These are phyloP conservation scores for Galendromus occidentalis DNA, from an alignment of 1,140 invertebrate species.

Conservation along the genomic window DNA sequence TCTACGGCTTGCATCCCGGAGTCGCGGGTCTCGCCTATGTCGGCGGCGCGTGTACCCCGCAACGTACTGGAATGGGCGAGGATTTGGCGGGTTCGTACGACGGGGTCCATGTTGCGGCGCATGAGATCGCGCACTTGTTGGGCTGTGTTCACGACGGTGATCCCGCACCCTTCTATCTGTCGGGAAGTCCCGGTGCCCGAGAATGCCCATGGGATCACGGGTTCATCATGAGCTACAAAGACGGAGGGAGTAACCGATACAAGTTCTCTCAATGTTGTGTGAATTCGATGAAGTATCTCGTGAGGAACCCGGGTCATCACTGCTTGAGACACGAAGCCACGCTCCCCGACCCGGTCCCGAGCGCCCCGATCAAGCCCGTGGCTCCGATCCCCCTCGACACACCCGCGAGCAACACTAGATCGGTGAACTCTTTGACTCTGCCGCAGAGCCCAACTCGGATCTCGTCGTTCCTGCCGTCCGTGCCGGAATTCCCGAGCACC, in stretches of 20 bases:
- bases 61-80: conserved; percentile 14
- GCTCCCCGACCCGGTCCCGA: background rate
- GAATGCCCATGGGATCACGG: conserved; percentile 18
- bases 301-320: background rate
- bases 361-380: background rate
- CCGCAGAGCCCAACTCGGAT: background rate
- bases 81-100: conserved; percentile 19
- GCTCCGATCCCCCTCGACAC: background rate
- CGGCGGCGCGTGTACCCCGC: background rate
- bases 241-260: conserved; percentile 7
- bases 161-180: background rate
- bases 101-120: conserved; percentile 19
- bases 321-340: background rate
- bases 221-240: conserved; percentile 20
- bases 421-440: background rate
- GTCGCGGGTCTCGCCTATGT: background rate
- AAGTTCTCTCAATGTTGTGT: conserved; percentile 13
- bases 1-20: conserved; percentile 6
- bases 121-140: conserved; percentile 21
- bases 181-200: conserved; percentile 7
- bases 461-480: background rate
- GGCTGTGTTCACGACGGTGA: conserved; percentile 20
- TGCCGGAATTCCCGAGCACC: background rate
- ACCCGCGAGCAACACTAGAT: background rate
- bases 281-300: background rate